Base-by-base conservation (phyloP, 2,113 vertebrate species). In the Chaetura pelagica region DNA sequence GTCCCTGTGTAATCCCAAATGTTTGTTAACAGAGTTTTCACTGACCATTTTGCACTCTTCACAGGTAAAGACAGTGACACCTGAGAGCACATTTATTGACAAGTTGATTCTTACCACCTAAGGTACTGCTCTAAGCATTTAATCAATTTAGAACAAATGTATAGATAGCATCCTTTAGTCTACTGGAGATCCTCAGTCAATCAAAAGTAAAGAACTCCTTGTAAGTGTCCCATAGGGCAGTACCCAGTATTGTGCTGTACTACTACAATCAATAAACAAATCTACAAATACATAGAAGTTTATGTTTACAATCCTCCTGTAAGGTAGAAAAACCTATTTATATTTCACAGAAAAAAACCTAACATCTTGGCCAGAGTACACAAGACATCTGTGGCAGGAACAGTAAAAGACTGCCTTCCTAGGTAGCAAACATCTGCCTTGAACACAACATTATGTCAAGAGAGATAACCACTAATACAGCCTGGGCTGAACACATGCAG, bases 381-480 rank as follows among this genome's bases (percentile, higher is more conserved):
- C 13, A 34, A 89, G 64, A 67, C n/a, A 54, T 48, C 10, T 89
- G 76, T 24, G 58, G 57, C 66, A 71, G 58, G n/a, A 92, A 72
- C 69, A 82, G 35, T 57, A 68, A 32, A 86, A 78, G 61, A 63
- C 46, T 51, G 59, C 30, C 54, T 84, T 79, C 69, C 86, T 68
- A 46, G 0, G 9, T 20, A 86, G 66, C 62, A 92, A 93, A 84
- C 73, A 93, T 69, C 86, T 93, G 80, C 40, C 57, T 72, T 7
- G 1, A 94, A 89, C 80, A 89, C 44, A 87, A 77, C 44, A 27
- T 77, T 48, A 88, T 66, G 68, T 87, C 76, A 94, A 67, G 66
- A 75, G 44, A 89, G 44, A 86, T 29, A 84, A 95, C 92, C 93
- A 71, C 54, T 30, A 89, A 59, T 35, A 54, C 38, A 87, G 89